These are phyloP conservation scores for Lithobates pipiens DNA, from an alignment of 2,797 vertebrate species.

Conservation along the genomic window DNA sequence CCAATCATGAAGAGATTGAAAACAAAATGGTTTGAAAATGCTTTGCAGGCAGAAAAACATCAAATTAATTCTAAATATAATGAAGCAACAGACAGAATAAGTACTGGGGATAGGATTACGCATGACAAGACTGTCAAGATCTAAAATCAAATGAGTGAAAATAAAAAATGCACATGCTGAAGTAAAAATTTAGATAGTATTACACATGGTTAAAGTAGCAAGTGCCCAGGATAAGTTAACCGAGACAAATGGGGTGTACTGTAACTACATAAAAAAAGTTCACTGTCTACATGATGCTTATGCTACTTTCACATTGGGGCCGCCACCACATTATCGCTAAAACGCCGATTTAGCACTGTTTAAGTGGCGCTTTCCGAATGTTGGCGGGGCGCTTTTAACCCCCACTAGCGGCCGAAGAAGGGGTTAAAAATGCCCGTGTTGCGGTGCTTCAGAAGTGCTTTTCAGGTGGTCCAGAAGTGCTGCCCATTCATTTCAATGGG, in stretches of 20 bases:
- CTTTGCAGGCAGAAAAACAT: background rate
- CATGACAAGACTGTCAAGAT: background rate
- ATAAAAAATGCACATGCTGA: background rate
- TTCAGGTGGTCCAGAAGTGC: too few relatives aligned
- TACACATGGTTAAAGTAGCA: background rate
- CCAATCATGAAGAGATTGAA: background rate
- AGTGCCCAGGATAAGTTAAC: background rate
- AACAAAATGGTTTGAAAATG: background rate
- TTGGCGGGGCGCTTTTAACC: too few relatives aligned
- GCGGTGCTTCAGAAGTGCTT: too few relatives aligned
- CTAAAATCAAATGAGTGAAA: background rate
- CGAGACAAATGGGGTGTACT: background rate
- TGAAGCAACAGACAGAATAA: background rate
- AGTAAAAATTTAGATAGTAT: background rate
- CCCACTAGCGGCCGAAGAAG: too few relatives aligned
- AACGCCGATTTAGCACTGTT: too few relatives aligned
- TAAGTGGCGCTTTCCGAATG: too few relatives aligned
- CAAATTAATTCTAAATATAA: conserved; percentile 1
- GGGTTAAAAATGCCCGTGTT: too few relatives aligned
- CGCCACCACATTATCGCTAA: too few relatives aligned
- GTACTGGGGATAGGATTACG: background rate
- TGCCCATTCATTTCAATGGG: too few relatives aligned
- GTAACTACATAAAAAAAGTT: background rate
- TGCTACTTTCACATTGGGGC: too few relatives aligned
- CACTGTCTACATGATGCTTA: background rate